phyloP scores from a whole-genome alignment of 2,888 invertebrate species.

The Folsomia candida region DNA sequence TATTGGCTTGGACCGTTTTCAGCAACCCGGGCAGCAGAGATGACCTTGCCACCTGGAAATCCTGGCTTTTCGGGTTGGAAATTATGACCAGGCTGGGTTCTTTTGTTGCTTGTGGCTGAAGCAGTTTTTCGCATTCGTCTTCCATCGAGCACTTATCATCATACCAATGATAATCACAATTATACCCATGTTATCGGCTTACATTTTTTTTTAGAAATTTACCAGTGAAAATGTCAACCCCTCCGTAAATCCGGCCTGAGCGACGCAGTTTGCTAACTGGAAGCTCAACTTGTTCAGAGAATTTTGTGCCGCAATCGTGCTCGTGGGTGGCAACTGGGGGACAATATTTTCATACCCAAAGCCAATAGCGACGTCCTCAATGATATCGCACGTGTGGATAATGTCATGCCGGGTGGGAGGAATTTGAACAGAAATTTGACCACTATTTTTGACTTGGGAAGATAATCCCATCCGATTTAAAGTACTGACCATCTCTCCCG shows the following conservation, averaged over 20 bases:
- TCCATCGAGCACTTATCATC: slow-evolving; percentile 91
- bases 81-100: slow-evolving; percentile 81
- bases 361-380: slow-evolving; percentile 94
- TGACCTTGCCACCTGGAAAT: slow-evolving; percentile 94
- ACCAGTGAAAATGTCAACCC: slow-evolving; percentile 87
- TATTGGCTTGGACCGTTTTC: slow-evolving; percentile 89
- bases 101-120: slow-evolving; percentile 63
- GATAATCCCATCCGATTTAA: slow-evolving; percentile 54
- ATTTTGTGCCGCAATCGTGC: slow-evolving; percentile 66
- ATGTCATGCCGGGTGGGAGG: slow-evolving; percentile 96
- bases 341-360: slow-evolving; percentile 75
- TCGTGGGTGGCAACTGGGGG: slow-evolving; percentile 62
- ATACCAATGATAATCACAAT: too few species aligned
- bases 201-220: slow-evolving; percentile 53
- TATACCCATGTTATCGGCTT: too few species aligned
- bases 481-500: slow-evolving; percentile 54
- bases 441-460: slow-evolving; percentile 32
- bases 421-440: slow-evolving; percentile 67
- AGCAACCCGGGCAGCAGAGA: slow-evolving; percentile 80
- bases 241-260: slow-evolving; percentile 93
- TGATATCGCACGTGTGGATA: slow-evolving; percentile 92
- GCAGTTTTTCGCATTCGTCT: slow-evolving; percentile 82
- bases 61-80: slow-evolving; percentile 93
- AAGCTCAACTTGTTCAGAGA: slow-evolving; percentile 90
- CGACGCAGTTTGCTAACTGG: slow-evolving; percentile 78